Base-by-base conservation (phyloP, 2,797 vertebrate genomes). In the Xenopus petersii region DNA sequence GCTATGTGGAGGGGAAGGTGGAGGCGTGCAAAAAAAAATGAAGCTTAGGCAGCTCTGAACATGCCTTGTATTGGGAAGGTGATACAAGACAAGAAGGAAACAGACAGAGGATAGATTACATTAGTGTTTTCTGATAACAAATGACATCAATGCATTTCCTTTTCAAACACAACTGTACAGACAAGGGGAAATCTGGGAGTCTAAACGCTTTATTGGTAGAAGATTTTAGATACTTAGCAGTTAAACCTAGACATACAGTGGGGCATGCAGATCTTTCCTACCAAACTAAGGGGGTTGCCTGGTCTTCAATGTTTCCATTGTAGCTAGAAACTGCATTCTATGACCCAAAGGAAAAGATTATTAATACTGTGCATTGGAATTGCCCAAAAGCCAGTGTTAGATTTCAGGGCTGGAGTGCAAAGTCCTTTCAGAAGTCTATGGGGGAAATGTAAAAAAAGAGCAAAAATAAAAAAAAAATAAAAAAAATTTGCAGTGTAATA, bases 71-170 rank as follows among this genome's bases (percentile, higher is more conserved):
- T 69, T 46, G 30, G 71, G 66, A 73, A 78, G 70, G 76, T 79
- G 76, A 74, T 17, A 56, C 16, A 56, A 17, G 54, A 56, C 54
- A 17, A 65, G 71, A 74, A 74, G 60, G 61, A 33, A 74, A 60
- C 66, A 69, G 75, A 63, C 64, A 78, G 59, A 60, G 12, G 58
- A 73, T 49, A 78, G 75, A 78, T 73, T 73, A 73, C 36, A 51
- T 65, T 64, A 59, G 30, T 70, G 71, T 79, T 78, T 74, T 74
- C 71, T 73, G 71, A 74, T 79, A 74, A 79, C 66, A 79, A 73
- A 79, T 79, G 64, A 74, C 76, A 73, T 74, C 71, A 79, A 60
- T 61, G 65, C 42, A 79, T 79, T 70, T 79, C 76, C 76, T 78
- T 65, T 59, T 65, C 69, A 55, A 63, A 64, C 60, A 73, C 63